These are phyloP conservation scores for Brachirus orientalis DNA, from an alignment of 2,113 vertebrate genomes.

Conservation along the genomic window DNA sequence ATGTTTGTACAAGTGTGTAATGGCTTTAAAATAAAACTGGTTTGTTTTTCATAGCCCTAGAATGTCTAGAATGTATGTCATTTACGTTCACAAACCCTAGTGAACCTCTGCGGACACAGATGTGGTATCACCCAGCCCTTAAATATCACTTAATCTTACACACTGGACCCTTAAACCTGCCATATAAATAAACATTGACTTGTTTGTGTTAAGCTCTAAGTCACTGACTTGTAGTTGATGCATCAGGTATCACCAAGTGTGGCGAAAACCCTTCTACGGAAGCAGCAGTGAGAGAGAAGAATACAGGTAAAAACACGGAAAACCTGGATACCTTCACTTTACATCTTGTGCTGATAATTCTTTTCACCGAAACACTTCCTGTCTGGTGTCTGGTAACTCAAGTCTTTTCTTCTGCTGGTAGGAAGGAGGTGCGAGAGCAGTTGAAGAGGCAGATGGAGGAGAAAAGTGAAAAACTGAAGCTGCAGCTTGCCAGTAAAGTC, in stretches of 20 bases:
- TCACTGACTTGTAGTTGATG: slow-evolving; percentile 14
- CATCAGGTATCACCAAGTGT: slow-evolving; percentile 75
- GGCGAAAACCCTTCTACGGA: slow-evolving; percentile 80
- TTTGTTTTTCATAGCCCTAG: too few species aligned
- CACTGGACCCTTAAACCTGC: too few species aligned
- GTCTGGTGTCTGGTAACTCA: not conserved
- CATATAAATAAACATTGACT: too few species aligned
- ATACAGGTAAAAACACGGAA: slow-evolving; percentile 79
- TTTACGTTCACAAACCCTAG: too few species aligned
- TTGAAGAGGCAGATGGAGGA: slow-evolving; percentile 78
- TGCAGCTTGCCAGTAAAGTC: slow-evolving; percentile 49
- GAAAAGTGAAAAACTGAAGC: slow-evolving; percentile 60
- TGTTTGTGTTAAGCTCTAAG: not conserved
- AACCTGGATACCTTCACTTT: not conserved
- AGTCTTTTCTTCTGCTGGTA: slow-evolving; percentile 12
- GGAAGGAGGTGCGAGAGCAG: slow-evolving; percentile 72
- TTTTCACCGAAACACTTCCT: not conserved
- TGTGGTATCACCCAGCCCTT: too few species aligned
- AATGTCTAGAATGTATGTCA: too few species aligned
- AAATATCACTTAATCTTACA: too few species aligned
- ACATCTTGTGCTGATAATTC: too few species aligned
- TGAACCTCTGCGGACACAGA: too few species aligned
- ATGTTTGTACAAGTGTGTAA: too few species aligned
- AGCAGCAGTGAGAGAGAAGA: slow-evolving; percentile 75
- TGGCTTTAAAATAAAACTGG: too few species aligned